Conservation (phyloP, 2,113 vertebrate species). For the Myanophis thanlyinensis region DNA sequence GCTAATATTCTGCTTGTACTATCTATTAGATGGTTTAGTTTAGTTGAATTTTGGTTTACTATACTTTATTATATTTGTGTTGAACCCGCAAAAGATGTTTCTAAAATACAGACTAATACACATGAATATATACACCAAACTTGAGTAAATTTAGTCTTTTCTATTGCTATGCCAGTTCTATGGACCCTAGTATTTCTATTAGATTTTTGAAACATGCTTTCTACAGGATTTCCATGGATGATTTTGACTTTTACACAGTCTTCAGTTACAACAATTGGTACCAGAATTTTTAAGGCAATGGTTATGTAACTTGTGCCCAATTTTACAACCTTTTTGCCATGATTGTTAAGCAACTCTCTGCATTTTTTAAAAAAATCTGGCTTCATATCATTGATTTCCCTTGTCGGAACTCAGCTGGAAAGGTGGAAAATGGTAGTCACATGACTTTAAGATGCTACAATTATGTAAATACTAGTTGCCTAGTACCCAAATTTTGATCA, state of each 20-base stretch:
- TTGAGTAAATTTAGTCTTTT: background rate
- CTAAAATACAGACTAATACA: background rate
- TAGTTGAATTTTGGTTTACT: background rate
- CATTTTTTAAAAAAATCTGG: background rate
- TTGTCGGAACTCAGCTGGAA: background rate
- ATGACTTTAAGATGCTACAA: background rate
- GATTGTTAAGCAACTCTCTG: background rate
- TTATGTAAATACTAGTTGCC: background rate
- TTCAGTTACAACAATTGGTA: background rate
- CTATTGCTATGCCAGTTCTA: background rate
- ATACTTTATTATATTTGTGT: background rate
- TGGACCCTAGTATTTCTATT: background rate
- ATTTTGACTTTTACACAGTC: background rate
- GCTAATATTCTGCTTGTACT: background rate
- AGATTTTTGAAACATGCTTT: background rate
- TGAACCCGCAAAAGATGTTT: background rate
- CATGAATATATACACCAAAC: background rate
- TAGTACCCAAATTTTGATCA: background rate
- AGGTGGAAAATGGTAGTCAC: background rate
- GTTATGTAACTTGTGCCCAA: background rate
- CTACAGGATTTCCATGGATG: background rate
- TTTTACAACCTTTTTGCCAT: background rate
- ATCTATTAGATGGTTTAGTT: background rate
- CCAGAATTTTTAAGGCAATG: background rate
- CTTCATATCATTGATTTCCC: background rate